These are phyloP conservation scores for Eristalis pertinax DNA, from an alignment of 2,888 invertebrate genomes.

Conservation along the genomic window DNA sequence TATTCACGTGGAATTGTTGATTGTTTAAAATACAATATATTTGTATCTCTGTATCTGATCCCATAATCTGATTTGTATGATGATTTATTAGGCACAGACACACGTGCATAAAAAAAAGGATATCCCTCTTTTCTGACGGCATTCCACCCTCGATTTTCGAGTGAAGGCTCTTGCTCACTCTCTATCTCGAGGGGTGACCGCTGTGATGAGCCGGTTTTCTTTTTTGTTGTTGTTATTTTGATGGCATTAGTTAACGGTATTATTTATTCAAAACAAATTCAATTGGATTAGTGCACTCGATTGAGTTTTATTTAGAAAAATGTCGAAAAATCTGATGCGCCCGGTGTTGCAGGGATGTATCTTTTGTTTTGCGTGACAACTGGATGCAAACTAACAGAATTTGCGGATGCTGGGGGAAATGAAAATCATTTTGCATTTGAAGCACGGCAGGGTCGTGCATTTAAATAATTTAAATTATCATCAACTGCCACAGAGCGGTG, in stretches of 20 bases:
- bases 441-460: slow-evolving; percentile 13
- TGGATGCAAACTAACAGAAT: neutral
- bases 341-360: slow-evolving; percentile 25
- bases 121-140: slow-evolving; percentile 7
- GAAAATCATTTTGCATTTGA: slow-evolving; percentile 7
- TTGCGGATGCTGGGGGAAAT: neutral
- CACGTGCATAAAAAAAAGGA: slow-evolving; percentile 34
- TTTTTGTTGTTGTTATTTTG: slow-evolving; percentile 54
- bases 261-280: slow-evolving; percentile 79
- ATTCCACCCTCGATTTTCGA: slow-evolving; percentile 50
- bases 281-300: slow-evolving; percentile 79
- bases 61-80: slow-evolving; percentile 71
- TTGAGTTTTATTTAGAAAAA: slow-evolving; percentile 68
- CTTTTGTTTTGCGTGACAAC: neutral
- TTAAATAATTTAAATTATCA: slow-evolving; percentile 19
- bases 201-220: slow-evolving; percentile 52
- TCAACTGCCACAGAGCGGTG: neutral
- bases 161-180: neutral
- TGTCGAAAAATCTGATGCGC: slow-evolving; percentile 5
- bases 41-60: slow-evolving; percentile 51
- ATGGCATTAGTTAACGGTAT: slow-evolving; percentile 71
- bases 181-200: slow-evolving; percentile 45
- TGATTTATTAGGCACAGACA: slow-evolving; percentile 61
- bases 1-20: slow-evolving; percentile 54
- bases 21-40: slow-evolving; percentile 59